Percentiles rank a stretch among this genome's conserved stretches.
Evolutionary conservation across 2,113 vertebrate species (phyloP).

Genomic region (Hippotragus niger): DNA sequence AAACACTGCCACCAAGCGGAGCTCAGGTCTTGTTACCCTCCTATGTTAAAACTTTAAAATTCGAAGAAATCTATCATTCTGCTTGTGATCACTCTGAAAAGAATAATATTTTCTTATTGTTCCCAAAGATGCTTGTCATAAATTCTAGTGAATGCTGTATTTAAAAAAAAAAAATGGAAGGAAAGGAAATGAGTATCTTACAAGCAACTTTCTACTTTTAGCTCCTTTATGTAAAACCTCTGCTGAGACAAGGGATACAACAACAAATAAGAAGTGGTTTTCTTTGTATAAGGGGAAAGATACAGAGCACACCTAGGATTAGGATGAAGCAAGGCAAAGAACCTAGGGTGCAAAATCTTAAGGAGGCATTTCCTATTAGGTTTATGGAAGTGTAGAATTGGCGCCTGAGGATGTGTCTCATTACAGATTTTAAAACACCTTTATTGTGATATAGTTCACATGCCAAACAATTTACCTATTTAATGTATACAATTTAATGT

Average conservation of each 20-base stretch:
- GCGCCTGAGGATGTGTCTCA: background rate
- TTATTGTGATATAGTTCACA: background rate
- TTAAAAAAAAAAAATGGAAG: background rate
- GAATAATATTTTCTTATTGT: conserved; percentile 5
- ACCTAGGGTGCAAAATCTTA: background rate
- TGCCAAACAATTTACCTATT: background rate
- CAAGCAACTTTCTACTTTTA: conserved; percentile 17
- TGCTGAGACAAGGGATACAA: background rate
- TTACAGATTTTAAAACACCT: background rate
- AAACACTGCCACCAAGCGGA: background rate
- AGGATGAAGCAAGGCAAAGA: background rate
- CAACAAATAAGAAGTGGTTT: background rate
- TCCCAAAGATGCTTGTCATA: conserved; percentile 1
- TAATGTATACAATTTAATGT: background rate
- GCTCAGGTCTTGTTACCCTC: background rate
- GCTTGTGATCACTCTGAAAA: background rate
- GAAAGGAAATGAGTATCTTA: background rate
- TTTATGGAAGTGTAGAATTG: background rate
- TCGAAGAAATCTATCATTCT: conserved; percentile 9
- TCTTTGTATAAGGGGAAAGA: background rate
- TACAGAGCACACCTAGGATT: background rate
- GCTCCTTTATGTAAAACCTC: background rate
- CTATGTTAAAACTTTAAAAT: background rate
- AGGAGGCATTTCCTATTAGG: background rate
- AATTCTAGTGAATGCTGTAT: background rate